phyloP scores from a whole-genome alignment of 1,140 invertebrate species.

The Lamellibrachia luymesi region DNA sequence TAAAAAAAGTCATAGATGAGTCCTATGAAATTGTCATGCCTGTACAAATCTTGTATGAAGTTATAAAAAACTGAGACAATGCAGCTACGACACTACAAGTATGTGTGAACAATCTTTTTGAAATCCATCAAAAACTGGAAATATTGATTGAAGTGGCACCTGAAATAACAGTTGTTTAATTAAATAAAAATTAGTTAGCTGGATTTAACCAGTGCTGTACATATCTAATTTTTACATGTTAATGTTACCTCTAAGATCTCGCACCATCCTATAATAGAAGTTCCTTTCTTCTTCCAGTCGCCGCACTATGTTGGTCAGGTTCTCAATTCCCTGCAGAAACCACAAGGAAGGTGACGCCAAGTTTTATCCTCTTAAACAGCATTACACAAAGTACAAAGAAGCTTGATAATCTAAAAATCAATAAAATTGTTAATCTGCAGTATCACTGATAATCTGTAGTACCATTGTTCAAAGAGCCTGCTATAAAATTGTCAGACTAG shows the following conservation, averaged over 20 bases:
- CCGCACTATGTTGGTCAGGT: conserved; percentile 3
- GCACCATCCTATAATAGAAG: background rate
- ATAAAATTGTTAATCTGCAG: no score
- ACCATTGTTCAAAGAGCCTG: background rate
- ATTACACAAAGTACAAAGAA: no score
- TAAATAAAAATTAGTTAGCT: background rate
- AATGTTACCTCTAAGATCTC: background rate
- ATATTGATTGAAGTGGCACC: background rate
- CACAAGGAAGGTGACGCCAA: background rate
- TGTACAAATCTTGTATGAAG: no score
- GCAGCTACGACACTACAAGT: no score
- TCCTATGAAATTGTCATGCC: no score
- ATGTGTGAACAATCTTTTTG: background rate
- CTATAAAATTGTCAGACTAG: background rate
- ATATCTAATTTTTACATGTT: background rate
- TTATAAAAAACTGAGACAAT: no score
- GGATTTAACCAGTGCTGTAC: background rate
- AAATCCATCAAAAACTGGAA: background rate
- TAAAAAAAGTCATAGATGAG: no score
- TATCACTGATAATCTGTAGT: background rate
- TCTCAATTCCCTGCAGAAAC: conserved; percentile 8
- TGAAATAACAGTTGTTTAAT: background rate
- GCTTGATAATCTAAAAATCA: no score
- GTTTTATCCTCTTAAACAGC: background rate
- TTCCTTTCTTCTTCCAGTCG: background rate